Conservation (phyloP, 2,797 vertebrate genomes). For the Sphaeramia orbicularis region DNA sequence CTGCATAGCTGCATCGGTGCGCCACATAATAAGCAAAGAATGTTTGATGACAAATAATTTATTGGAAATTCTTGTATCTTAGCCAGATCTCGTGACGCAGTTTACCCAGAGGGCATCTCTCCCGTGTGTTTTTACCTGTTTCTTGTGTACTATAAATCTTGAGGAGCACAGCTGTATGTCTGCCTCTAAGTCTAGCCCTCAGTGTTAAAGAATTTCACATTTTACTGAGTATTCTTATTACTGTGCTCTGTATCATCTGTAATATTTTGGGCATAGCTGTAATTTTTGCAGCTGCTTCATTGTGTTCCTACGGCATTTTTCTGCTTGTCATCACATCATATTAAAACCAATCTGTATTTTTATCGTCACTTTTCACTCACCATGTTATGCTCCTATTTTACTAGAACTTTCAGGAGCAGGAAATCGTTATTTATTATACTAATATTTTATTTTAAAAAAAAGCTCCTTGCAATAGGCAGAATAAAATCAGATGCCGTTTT, state of each 20-base stretch:
- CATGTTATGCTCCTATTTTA: slow-evolving; percentile 41
- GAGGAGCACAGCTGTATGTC: slow-evolving; percentile 33
- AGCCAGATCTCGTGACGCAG: slow-evolving; percentile 36
- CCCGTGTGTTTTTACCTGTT: slow-evolving; percentile 24
- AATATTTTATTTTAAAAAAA: slow-evolving; percentile 55
- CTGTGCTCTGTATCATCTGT: background rate
- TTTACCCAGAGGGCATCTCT: slow-evolving; percentile 24
- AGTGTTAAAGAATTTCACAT: slow-evolving; percentile 18
- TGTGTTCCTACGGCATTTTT: slow-evolving; percentile 38
- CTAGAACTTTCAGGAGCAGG: slow-evolving; percentile 58
- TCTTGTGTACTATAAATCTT: slow-evolving; percentile 35
- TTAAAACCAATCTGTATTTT: slow-evolving; percentile 59
- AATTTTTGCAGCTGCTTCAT: slow-evolving; percentile 41
- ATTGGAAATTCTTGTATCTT: slow-evolving; percentile 49
- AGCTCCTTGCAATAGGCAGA: slow-evolving; percentile 40
- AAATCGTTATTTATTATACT: slow-evolving; percentile 47
- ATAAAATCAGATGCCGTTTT: slow-evolving; percentile 61
- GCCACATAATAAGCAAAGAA: slow-evolving; percentile 49
- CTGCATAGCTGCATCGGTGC: slow-evolving; percentile 37
- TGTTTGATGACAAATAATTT: slow-evolving; percentile 72
- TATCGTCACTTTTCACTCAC: slow-evolving; percentile 47
- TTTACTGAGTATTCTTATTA: slow-evolving; percentile 6
- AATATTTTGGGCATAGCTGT: slow-evolving; percentile 8
- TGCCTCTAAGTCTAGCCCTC: background rate
- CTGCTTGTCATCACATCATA: slow-evolving; percentile 44